Conservation (phyloP, 2,113 vertebrate genomes). For the Anhinga rufa region DNA sequence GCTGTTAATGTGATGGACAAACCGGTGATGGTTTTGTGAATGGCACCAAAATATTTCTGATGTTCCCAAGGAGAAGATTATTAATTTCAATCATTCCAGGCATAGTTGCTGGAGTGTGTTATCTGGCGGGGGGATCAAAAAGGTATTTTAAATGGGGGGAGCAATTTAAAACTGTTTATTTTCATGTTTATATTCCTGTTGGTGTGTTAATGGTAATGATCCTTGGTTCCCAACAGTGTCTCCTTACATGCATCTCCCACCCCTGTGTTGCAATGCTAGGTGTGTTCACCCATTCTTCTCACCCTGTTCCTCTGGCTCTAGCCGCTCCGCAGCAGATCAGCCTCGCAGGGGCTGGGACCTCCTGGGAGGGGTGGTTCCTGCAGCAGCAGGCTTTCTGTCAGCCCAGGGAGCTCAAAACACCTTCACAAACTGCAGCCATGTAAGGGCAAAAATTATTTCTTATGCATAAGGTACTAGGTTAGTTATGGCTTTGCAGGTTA, state of each 20-base stretch:
- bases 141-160: not conserved
- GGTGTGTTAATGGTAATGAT: not conserved
- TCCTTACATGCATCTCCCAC: not conserved
- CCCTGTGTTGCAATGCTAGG: not conserved
- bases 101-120: not conserved
- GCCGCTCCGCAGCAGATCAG: too few species aligned
- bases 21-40: not conserved
- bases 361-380: too few species aligned
- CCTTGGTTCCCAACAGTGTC: not conserved
- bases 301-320: not conserved
- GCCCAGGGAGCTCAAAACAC: not conserved
- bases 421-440: not conserved
- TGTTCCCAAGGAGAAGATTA: not conserved
- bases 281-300: not conserved
- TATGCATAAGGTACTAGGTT: not conserved
- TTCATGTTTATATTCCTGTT: not conserved
- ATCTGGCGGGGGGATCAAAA: too few species aligned
- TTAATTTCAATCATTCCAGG: not conserved
- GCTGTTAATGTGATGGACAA: not conserved
- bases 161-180: not conserved
- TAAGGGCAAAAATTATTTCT: not conserved
- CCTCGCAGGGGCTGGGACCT: not conserved
- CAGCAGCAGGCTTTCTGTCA: not conserved
- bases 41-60: not conserved
- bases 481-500: not conserved